These are phyloP conservation scores for Ageneiosus marmoratus DNA, from an alignment of 2,113 vertebrate genomes.

Conservation along the genomic window DNA sequence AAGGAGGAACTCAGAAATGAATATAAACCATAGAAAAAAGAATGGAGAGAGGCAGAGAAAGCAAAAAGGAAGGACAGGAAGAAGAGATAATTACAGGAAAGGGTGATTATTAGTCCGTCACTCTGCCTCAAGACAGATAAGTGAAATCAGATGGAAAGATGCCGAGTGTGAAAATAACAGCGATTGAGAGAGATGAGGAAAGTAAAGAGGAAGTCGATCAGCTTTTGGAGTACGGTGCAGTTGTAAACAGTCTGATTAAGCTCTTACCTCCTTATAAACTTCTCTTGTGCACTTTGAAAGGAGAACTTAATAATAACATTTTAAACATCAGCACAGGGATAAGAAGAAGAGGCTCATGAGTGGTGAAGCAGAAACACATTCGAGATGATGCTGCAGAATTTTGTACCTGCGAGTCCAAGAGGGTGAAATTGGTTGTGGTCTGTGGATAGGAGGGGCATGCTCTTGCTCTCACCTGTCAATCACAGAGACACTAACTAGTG, in stretches of 20 bases:
- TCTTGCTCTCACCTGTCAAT: neutral
- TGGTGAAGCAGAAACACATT: no score
- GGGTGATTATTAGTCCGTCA: constrained; percentile 72
- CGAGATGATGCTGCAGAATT: no score
- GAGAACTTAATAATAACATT: neutral
- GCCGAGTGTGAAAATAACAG: constrained; percentile 9
- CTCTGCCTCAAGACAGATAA: constrained; percentile 68
- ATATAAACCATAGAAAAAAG: constrained; percentile 50
- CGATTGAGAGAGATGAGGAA: neutral
- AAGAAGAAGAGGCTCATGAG: neutral
- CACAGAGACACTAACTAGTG: neutral
- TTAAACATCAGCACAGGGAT: neutral
- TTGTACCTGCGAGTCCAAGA: neutral
- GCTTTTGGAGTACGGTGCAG: neutral
- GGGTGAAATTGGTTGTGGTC: neutral
- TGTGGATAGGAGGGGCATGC: neutral
- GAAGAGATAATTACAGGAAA: constrained; percentile 71
- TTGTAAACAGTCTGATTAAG: neutral
- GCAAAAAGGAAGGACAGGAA: constrained; percentile 36
- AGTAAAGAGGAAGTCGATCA: neutral
- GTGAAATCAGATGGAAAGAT: constrained; percentile 70
- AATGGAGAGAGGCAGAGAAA: constrained; percentile 45
- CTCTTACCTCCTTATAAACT: neutral
- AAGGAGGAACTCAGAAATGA: constrained; percentile 58
- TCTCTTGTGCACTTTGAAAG: neutral